Base-by-base conservation (phyloP, 1,140 invertebrate species). In the Propsilocerus akamusi region DNA sequence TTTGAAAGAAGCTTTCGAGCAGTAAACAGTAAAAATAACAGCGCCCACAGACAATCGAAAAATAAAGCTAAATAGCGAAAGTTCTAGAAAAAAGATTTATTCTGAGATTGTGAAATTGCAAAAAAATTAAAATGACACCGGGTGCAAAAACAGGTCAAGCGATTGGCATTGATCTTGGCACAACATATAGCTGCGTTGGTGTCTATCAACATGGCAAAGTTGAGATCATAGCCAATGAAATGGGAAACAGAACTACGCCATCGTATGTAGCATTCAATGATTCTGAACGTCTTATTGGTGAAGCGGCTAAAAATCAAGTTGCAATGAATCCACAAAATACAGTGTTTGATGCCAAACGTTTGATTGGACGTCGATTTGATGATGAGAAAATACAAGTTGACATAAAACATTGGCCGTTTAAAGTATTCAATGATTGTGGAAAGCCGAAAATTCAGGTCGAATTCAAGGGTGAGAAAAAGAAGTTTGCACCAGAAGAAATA, bases 211-310 rank as follows among this genome's bases (percentile, higher is more conserved):
- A 91, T 60, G 88, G 85, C 47, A 90, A 88, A 67, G 81, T 93
- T 34, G 88, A 92, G 67, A 92, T 93, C 59, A 92, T 94, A 57
- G 88, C 88, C 58, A 94, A 95, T 63, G 90, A 94, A 63, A 88
- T 92, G 70, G 91, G 90, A 20, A 94, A 94, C 68, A 69, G 89
- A 41, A 94, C 88, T 24, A 93, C 89, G 30, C 88, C 88, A 7
- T 84, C 81, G 50, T 94, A 92, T 68, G 89, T 95, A 30, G 89
- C 86, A 2, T 82, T 90, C 65, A 86, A 80, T 1, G 84, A 89
- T 53, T 81, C 77, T 0, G 86, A 90, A 61, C 65, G 83, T 2
- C 68, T 86, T 8, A 81, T 86, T 49, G 80, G 81, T 25, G 80
- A 83, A 58, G 74, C 67, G 3, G 78, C 77, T 28, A 84, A 59